Evolutionary conservation across 2,888 invertebrate species (phyloP), one percentile per base, ranked within the genome.

Genomic region (Bombylius discolor): DNA sequence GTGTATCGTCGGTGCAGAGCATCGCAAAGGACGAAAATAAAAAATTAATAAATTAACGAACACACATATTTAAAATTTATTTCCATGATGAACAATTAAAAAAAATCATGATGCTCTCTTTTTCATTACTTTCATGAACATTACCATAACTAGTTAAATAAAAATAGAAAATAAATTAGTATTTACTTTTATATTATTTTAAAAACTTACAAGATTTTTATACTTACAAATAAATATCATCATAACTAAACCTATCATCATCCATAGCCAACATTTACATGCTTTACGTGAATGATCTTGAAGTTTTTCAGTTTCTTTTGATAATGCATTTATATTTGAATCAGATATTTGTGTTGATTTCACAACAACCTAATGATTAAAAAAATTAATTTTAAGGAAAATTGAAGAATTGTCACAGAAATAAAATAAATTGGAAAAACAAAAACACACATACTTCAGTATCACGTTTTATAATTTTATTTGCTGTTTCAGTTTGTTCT

Each of bases 221-320:
- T 60, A 78, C 86, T 81, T 75, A 90, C 90, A 88, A 59, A 96
- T 84, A 76, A 96, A 96, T 64, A 90, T 85, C 56, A 84, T 78
- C 70, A 91, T 81, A 50, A 96, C 94, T 51, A 90, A 77, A 7
- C 84, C 81, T 54, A 96, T 78, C 87, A 95, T 87, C 45, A 94
- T 75, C 92, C 94, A 95, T 62, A 95, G 82, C 93, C 94, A 94
- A 72, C 95, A 96, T 67, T 91, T 90, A 83, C 92, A 95, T 0
- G 89, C 88, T 60, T 87, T 84, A 61, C 83, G 81, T 32, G 89
- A 92, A 73, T 93, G 92, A 62, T 87, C 88, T 61, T 87, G 85
- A 45, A 96, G 76, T 65, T 88, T 83, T 47, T 84, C 83, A 0
- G 90, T 88, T 73, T 95, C 94, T 47, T 79, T 80, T 67, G 85